These are phyloP conservation scores for Apostichopus parvimensis DNA, from an alignment of 35 echinoderm and acorn worm genomes.

Conservation along the genomic window DNA sequence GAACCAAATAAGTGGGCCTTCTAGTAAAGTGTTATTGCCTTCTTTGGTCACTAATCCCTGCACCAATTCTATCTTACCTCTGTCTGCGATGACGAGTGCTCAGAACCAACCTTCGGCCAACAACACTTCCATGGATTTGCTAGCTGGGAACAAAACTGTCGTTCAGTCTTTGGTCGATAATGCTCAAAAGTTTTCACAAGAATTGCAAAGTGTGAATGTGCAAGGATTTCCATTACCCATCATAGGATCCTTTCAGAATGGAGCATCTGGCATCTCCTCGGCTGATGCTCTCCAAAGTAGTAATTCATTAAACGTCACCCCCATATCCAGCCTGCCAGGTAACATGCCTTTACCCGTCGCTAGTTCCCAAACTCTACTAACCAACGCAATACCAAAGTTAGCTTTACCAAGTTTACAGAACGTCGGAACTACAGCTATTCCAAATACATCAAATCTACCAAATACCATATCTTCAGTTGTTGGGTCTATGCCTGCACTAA, in stretches of 20 bases:
- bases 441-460: background rate
- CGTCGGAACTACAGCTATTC: background rate
- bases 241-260: background rate
- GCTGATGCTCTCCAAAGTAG: background rate
- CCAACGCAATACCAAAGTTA: background rate
- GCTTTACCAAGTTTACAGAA: background rate
- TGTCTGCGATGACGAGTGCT: background rate
- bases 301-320: background rate
- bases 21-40: background rate
- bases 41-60: background rate
- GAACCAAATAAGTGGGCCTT: background rate
- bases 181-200: background rate
- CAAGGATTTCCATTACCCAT: background rate
- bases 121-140: background rate
- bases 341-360: background rate
- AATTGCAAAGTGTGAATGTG: background rate
- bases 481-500: background rate
- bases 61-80: background rate
- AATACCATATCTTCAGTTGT: background rate
- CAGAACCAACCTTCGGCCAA: background rate
- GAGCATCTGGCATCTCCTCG: background rate
- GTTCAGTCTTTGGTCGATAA: constrained; percentile 6
- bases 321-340: background rate
- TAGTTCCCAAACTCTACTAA: background rate
- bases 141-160: background rate